Percentiles rank a stretch among this genome's conserved stretches.
phyloP scores from a whole-genome alignment of 2,888 invertebrate genomes.

The Myopa testacea region DNA sequence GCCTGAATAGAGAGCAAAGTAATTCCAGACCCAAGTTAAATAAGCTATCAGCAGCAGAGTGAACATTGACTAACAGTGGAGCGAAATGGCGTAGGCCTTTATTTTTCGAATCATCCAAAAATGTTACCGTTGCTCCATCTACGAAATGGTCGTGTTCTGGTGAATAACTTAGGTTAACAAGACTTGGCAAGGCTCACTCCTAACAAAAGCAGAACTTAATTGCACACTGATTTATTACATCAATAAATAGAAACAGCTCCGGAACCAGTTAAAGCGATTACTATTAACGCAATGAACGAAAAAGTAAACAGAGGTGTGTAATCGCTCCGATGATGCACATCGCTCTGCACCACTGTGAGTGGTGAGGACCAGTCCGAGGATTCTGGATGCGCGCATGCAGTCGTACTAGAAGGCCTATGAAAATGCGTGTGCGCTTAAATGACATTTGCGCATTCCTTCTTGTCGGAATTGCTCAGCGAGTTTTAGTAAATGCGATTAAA shows the following conservation, averaged over 20 bases:
- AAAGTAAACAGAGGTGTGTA: too few species aligned
- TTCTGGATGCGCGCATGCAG: slow-evolving; percentile 8
- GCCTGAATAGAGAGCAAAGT: slow-evolving; percentile 43
- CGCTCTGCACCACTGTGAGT: slow-evolving; percentile 20
- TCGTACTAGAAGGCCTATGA: slow-evolving; percentile 32
- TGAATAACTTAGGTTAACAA: too few species aligned
- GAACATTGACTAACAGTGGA: slow-evolving; percentile 29
- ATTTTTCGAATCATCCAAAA: background rate
- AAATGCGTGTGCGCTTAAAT: slow-evolving; percentile 63
- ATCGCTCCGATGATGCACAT: too few species aligned
- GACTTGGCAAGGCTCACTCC: too few species aligned
- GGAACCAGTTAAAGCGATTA: too few species aligned
- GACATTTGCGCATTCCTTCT: slow-evolving; percentile 55
- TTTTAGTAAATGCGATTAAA: slow-evolving; percentile 67
- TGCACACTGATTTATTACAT: too few species aligned
- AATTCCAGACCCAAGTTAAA: slow-evolving; percentile 55
- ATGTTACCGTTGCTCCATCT: background rate
- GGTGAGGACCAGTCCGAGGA: background rate
- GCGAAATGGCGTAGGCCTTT: slow-evolving; percentile 12
- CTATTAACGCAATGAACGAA: too few species aligned
- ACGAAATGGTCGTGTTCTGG: background rate
- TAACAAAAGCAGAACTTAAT: too few species aligned
- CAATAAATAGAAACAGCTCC: too few species aligned
- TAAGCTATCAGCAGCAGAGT: slow-evolving; percentile 62
- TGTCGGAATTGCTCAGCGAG: slow-evolving; percentile 65